These are phyloP conservation scores for Heliothis virescens DNA, from an alignment of 1,140 invertebrate species.

Conservation along the genomic window DNA sequence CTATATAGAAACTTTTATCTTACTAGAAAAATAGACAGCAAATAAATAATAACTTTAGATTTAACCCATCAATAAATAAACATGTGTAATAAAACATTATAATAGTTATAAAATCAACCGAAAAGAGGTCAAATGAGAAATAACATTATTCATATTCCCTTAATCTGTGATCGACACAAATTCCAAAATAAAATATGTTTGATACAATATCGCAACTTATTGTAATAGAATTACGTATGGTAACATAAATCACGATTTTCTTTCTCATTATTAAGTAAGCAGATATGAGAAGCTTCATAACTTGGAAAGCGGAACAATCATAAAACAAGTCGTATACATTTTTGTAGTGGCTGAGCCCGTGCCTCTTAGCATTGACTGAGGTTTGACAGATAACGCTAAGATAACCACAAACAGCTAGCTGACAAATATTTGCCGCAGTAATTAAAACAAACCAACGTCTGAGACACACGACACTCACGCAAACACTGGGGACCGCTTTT, in stretches of 20 bases:
- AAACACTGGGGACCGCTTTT: constrained; percentile 67
- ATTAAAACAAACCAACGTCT: constrained; percentile 75
- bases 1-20: not conserved
- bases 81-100: constrained; percentile 2
- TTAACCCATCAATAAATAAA: not conserved
- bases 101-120: constrained; percentile 10
- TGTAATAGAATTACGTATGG: not conserved
- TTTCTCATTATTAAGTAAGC: not conserved
- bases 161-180: constrained; percentile 28
- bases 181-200: constrained; percentile 25
- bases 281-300: constrained; percentile 7
- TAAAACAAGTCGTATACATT: constrained; percentile 45
- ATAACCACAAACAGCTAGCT: constrained; percentile 79
- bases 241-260: not conserved
- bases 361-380: constrained; percentile 83
- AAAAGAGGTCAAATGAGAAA: constrained; percentile 25
- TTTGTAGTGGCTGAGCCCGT: constrained; percentile 69
- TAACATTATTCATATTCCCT: constrained; percentile 34
- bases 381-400: constrained; percentile 84
- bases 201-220: constrained; percentile 19
- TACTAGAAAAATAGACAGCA: not conserved
- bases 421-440: constrained; percentile 80
- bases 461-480: constrained; percentile 60
- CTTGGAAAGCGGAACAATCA: constrained; percentile 45
- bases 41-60: not conserved